Evolutionary conservation across 2,888 invertebrate genomes (phyloP), one percentile per base, ranked within the genome.

Genomic region (Calameuta idolon): DNA sequence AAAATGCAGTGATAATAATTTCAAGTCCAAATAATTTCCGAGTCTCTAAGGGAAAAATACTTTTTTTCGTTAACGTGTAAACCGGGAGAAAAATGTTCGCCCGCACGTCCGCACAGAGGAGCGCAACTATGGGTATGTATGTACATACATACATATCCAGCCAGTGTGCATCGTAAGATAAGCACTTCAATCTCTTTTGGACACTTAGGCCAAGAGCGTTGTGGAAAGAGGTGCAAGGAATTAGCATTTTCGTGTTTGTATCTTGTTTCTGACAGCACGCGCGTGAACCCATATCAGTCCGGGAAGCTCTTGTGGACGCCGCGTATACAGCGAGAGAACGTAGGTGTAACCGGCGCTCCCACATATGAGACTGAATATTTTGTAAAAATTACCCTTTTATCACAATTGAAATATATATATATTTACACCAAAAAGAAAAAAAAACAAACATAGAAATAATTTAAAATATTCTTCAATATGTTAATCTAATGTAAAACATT

Each of bases 171-270:
- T 83, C 86, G 85, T 85, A 86, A 86, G 87, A 86, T 86, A 85
- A 87, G 86, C 86, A 87, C 87, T 87, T 74, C 73, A 87, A 87
- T 87, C 85, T 86, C 86, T 87, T 85, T 85, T 85, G 86, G 87
- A 80, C 84, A 85, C 86, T 87, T 86, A 86, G 86, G 69, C 69
- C 69, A 37, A 34, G 35, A 35, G 71, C 71, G 71, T 15, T 31
- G 71, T 12, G 71, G 77, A 80, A 77, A 79, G 80, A 81, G 81
- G 81, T 80, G 79, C 80, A 78, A 80, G 80, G 82, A 84, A 87
- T 87, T 85, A 85, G 85, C 84, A 86, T 86, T 85, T 85, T 86
- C 83, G 83, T 84, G 85, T 84, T 86, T 85, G 85, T 84, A 82
- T 86, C 85, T 86, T 83, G 84, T 84, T 85, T 84, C 82, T 81